Conservation (phyloP, 2,888 invertebrate species). For the Nysson spinosus region DNA sequence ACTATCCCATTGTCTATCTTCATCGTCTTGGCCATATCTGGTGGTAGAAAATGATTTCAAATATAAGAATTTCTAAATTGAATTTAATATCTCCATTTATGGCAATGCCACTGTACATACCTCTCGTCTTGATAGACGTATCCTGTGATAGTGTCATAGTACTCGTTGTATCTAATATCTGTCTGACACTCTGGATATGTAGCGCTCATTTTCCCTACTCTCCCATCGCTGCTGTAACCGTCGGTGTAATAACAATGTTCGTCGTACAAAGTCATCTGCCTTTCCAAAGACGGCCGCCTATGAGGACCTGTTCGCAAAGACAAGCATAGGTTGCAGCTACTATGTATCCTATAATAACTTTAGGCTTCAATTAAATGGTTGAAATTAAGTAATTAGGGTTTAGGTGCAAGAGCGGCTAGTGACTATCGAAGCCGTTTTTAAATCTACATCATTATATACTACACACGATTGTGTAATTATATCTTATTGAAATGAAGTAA, state of each 20-base stretch:
- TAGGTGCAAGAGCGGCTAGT: too few species aligned
- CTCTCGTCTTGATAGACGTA: conserved; percentile 82
- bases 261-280: conserved; percentile 88
- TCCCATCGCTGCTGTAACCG: conserved; percentile 70
- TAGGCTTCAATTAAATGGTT: too few species aligned
- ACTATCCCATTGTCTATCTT: conserved; percentile 86
- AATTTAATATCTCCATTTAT: neutral
- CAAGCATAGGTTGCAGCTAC: too few species aligned
- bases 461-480: too few species aligned
- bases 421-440: too few species aligned
- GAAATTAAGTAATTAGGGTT: too few species aligned
- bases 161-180: conserved; percentile 82
- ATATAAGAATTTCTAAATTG: too few species aligned
- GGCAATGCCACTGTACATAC: conserved; percentile 46
- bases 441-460: too few species aligned
- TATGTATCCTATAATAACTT: too few species aligned
- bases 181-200: conserved; percentile 73
- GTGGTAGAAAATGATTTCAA: too few species aligned
- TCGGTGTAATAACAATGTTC: conserved; percentile 82
- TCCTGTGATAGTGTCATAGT: conserved; percentile 81
- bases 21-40: conserved; percentile 82
- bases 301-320: conserved; percentile 66
- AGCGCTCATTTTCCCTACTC: conserved; percentile 70
- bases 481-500: too few species aligned
- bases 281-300: conserved; percentile 87